Percentiles rank a stretch among this genome's conserved stretches.
phyloP scores from a whole-genome alignment of 2,888 invertebrate genomes.

The Nemapogon koenigi region DNA sequence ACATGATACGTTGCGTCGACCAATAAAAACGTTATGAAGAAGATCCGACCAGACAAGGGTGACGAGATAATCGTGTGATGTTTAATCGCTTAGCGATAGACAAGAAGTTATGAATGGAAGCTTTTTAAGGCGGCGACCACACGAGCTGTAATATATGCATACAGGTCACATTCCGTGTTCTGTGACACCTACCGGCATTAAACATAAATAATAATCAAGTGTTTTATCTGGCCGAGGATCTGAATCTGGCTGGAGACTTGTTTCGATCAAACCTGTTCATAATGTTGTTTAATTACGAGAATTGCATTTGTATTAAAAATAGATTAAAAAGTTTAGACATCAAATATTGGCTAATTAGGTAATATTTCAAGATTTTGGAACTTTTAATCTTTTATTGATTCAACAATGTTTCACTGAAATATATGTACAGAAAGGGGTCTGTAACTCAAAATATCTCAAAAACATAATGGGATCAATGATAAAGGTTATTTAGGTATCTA shows the following conservation, averaged over 20 bases:
- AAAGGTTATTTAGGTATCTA: no score
- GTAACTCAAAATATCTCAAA: no score
- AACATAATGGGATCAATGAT: no score
- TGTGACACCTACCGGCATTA: background rate
- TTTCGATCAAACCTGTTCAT: background rate
- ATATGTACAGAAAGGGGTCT: no score
- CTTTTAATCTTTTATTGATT: no score
- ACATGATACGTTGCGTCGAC: background rate
- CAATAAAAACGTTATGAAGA: no score
- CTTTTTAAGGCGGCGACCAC: slow-evolving; percentile 8
- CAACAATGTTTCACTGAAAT: no score
- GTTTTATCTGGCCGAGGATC: slow-evolving; percentile 4
- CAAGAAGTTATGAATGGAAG: slow-evolving; percentile 12
- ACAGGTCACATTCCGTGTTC: slow-evolving; percentile 6
- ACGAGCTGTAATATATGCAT: slow-evolving; percentile 5
- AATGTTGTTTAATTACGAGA: background rate
- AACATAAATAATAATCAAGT: slow-evolving; percentile 5
- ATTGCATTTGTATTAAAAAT: slow-evolving; percentile 1
- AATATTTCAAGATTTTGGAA: no score
- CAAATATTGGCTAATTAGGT: no score
- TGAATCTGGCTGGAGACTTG: background rate
- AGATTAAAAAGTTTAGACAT: no score
- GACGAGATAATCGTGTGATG: slow-evolving; percentile 8
- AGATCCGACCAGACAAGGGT: slow-evolving; percentile 6
- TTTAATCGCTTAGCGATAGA: slow-evolving; percentile 9